Evolutionary conservation across 30 jellyfish, hydroid and myxozoan genomes (phyloP).

Genomic region (Chironex yamaguchii): DNA sequence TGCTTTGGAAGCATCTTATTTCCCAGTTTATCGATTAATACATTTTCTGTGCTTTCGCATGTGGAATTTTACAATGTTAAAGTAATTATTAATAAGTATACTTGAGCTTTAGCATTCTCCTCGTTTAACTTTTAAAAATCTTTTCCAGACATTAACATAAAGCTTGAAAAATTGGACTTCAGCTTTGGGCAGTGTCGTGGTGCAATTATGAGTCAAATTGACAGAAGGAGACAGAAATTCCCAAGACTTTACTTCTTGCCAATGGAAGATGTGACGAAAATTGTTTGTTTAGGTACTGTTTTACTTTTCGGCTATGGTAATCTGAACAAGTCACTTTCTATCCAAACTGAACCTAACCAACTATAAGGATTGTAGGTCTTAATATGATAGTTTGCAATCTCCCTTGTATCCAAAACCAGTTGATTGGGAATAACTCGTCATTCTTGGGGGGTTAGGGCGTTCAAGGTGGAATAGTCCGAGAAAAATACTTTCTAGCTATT

Average conservation of each 20-base stretch:
- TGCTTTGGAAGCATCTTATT: too few relatives aligned
- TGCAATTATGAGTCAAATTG: constrained; percentile 58
- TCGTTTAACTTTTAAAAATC: too few relatives aligned
- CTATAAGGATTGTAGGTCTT: too few relatives aligned
- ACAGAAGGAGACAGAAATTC: constrained; percentile 69
- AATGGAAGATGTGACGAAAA: constrained; percentile 67
- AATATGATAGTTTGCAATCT: too few relatives aligned
- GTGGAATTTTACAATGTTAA: not conserved
- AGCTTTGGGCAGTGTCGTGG: constrained; percentile 58
- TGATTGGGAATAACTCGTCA: too few relatives aligned
- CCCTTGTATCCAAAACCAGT: too few relatives aligned
- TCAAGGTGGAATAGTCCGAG: too few relatives aligned
- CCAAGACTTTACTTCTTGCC: constrained; percentile 77
- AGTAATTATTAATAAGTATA: not conserved
- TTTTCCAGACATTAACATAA: constrained; percentile 50
- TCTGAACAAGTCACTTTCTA: too few relatives aligned
- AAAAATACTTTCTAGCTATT: too few relatives aligned
- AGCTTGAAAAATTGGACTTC: constrained; percentile 72
- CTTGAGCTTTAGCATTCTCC: not conserved
- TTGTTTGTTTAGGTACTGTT: constrained; percentile 84
- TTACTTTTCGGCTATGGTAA: too few relatives aligned
- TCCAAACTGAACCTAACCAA: too few relatives aligned
- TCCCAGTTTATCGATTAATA: not conserved
- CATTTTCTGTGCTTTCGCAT: not conserved
- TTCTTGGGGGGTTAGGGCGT: too few relatives aligned